Evolutionary conservation across 2,113 vertebrate species (phyloP).

Genomic region (Burhinus bistriatus): DNA sequence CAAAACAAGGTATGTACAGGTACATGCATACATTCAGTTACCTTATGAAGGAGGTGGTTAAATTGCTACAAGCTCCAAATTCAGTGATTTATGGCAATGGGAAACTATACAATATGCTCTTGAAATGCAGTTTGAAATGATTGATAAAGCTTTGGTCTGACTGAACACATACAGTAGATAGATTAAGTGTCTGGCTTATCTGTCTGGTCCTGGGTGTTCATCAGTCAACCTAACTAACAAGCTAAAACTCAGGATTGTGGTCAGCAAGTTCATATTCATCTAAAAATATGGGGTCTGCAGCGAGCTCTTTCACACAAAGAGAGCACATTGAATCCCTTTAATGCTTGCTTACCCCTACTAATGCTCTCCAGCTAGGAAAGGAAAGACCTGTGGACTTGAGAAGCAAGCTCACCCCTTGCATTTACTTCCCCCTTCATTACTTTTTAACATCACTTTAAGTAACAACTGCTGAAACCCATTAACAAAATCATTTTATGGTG

Average conservation of each 20-base stretch:
- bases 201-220: constrained; percentile 34
- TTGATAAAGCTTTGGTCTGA: constrained; percentile 38
- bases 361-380: not conserved
- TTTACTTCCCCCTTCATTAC: constrained; percentile 35
- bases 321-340: constrained; percentile 28
- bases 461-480: constrained; percentile 65
- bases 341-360: constrained; percentile 11
- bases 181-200: constrained; percentile 46
- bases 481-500: constrained; percentile 56
- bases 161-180: constrained; percentile 49
- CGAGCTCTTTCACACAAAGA: constrained; percentile 21
- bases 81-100: constrained; percentile 13
- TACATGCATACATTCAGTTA: not conserved
- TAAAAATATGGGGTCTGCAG: constrained; percentile 17
- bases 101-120: constrained; percentile 28
- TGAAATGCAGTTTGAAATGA: constrained; percentile 47
- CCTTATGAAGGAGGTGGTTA: not conserved
- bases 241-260: constrained; percentile 22
- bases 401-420: constrained; percentile 9
- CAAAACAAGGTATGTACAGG: not conserved
- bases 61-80: not conserved
- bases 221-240: constrained; percentile 47
- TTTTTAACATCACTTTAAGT: constrained; percentile 44
- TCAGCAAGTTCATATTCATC: constrained; percentile 41
- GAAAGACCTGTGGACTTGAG: not conserved